A percentile compares a stretch with the other conserved stretches of the same genome.
phyloP scores from a whole-genome alignment of 1,140 invertebrate species.

The Ceratosolen solmsi region DNA sequence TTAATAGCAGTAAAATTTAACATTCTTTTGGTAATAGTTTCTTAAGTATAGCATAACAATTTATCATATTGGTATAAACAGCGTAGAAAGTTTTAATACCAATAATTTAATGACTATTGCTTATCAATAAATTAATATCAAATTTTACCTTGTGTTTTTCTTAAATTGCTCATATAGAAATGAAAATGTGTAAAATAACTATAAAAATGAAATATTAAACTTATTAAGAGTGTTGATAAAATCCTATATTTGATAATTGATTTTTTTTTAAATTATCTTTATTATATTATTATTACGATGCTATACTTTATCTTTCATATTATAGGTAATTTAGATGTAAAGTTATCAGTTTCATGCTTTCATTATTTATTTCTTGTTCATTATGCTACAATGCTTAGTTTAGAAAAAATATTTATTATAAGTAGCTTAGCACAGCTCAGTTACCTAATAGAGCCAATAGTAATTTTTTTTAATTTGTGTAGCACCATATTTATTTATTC shows the following conservation, averaged over 20 bases:
- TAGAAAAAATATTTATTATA: slow-evolving; percentile 49
- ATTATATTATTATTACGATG: background rate
- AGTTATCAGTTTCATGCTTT: slow-evolving; percentile 14
- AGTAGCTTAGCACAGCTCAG: slow-evolving; percentile 41
- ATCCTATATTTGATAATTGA: background rate
- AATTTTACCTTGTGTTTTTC: background rate
- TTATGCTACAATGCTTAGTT: slow-evolving; percentile 41
- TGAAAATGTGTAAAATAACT: background rate
- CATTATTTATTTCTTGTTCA: slow-evolving; percentile 22
- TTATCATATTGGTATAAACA: slow-evolving; percentile 39
- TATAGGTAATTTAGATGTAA: slow-evolving; percentile 32
- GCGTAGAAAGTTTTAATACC: slow-evolving; percentile 40
- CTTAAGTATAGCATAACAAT: slow-evolving; percentile 45
- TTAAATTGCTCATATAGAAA: background rate
- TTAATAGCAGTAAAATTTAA: slow-evolving; percentile 36
- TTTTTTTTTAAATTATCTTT: slow-evolving; percentile 9
- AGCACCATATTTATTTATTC: slow-evolving; percentile 48
- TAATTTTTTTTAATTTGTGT: slow-evolving; percentile 44
- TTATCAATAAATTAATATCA: background rate
- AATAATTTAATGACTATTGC: slow-evolving; percentile 21
- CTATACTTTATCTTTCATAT: slow-evolving; percentile 18
- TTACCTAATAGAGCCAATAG: slow-evolving; percentile 31
- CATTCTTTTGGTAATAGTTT: slow-evolving; percentile 49
- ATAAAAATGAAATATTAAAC: background rate
- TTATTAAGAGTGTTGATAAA: background rate